Base-by-base conservation (phyloP, 2,113 vertebrate genomes). In the Myotis yumanensis region DNA sequence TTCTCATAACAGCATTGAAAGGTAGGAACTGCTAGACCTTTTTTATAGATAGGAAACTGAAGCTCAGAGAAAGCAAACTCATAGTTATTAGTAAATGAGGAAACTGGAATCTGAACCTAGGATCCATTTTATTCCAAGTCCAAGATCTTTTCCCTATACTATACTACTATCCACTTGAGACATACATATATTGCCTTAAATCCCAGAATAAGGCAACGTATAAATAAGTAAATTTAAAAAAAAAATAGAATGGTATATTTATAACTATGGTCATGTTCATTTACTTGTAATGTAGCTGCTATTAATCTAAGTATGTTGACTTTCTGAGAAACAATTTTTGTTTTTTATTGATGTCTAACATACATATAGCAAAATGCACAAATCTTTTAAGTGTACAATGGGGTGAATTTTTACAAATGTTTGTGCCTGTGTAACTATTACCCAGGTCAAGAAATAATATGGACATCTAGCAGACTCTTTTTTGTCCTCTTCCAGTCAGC, bases 231-330 rank as follows among this genome's bases (percentile, higher is more conserved):
- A 86, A n/a, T 17, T 16, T 8, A 52, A 46, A 51, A 51, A 32
- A 48, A 48, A 75, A 11, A 28, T 76, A 85, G 7, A 79, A 43
- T 71, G 7, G 12, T 89, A 22, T 85, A 62, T 52, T 59, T 89
- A 30, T 89, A 77, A 51, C 12, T 83, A 10, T 84, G 54, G 9
- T 64, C 79, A 77, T 75, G 57, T 52, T 59, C 23, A 87, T 87
- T 91, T 20, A 43, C 7, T 77, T 69, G 51, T 68, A 83, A 84
- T 30, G 23, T 90, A 92, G 25, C 37, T 75, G 15, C n/a, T 94
- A 43, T 69, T 92, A 90, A 59, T 79, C 37, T 87, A 81, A 88
- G 15, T 77, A 64, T 91, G 30, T 68, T 91, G 75, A 59, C 66
- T 81, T 87, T 73, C 30, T 71, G n/a, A 89, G 77, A 89, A 79